phyloP scores from a whole-genome alignment of 2,888 invertebrate species.

The Synanthedon formicaeformis region DNA sequence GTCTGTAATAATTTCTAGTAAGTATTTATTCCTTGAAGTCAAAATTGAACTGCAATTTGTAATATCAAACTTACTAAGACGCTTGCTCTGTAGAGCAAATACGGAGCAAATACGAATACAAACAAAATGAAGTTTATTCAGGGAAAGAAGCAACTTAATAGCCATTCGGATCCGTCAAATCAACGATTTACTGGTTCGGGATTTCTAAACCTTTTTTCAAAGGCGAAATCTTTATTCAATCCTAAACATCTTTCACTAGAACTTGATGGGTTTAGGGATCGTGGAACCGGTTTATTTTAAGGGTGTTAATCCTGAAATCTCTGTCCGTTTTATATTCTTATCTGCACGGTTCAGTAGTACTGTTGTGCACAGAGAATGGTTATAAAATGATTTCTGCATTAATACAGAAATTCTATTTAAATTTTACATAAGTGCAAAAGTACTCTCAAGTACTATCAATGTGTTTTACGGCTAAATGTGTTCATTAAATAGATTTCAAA shows the following conservation, averaged over 20 bases:
- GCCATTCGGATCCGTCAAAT: slow-evolving; percentile 17
- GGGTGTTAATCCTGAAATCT: slow-evolving; percentile 26
- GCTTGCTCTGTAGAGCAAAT: neutral
- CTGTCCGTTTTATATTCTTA: slow-evolving; percentile 12
- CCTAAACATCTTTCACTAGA: slow-evolving; percentile 21
- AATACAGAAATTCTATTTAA: no score
- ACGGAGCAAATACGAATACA: neutral
- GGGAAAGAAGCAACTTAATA: slow-evolving; percentile 13
- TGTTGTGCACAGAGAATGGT: slow-evolving; percentile 8
- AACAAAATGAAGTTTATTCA: neutral
- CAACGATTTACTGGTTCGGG: slow-evolving; percentile 13
- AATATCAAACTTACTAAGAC: neutral
- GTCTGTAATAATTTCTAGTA: no score
- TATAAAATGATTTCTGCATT: slow-evolving; percentile 9
- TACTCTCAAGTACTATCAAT: no score
- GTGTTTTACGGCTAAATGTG: no score
- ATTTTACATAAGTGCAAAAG: no score
- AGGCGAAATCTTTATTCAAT: slow-evolving; percentile 22
- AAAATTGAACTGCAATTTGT: neutral
- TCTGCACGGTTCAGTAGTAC: slow-evolving; percentile 17
- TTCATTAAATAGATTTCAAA: no score
- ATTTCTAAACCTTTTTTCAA: slow-evolving; percentile 21
- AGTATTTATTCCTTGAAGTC: no score
- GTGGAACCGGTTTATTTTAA: slow-evolving; percentile 24
- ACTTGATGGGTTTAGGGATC: slow-evolving; percentile 20